phyloP scores from a whole-genome alignment of 2,797 vertebrate species.

The Hephaestus fuliginosus region DNA sequence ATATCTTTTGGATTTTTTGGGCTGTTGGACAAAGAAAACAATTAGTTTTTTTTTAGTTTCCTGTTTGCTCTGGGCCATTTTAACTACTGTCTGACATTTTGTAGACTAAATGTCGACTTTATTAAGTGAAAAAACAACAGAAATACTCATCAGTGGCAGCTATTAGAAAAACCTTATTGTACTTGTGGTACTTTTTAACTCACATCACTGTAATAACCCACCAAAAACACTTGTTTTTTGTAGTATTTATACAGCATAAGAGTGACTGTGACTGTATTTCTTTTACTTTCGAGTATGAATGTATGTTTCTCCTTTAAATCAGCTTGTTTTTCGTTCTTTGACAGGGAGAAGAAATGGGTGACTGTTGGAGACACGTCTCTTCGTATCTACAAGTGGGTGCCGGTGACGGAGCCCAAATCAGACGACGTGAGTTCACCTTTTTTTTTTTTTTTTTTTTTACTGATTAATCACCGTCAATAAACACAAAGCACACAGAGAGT shows the following conservation, averaged over 20 bases:
- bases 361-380: conserved; percentile 98
- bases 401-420: conserved; percentile 97
- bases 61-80: neutral
- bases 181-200: neutral
- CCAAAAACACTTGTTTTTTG: neutral
- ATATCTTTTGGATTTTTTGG: neutral
- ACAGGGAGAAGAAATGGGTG: conserved; percentile 99
- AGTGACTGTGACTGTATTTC: neutral
- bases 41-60: neutral
- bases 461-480: neutral
- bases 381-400: conserved; percentile 99
- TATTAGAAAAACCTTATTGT: neutral
- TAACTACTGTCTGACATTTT: neutral
- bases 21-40: neutral
- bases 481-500: neutral
- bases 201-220: neutral
- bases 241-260: neutral
- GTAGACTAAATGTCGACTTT: neutral
- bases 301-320: neutral
- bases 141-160: neutral
- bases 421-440: conserved; percentile 93
- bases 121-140: neutral
- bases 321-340: neutral
- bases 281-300: neutral
- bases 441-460: too few relatives aligned